Evolutionary conservation across 1,140 invertebrate species (phyloP), one percentile per base, ranked within the genome.

Genomic region (Triops cancriformis): DNA sequence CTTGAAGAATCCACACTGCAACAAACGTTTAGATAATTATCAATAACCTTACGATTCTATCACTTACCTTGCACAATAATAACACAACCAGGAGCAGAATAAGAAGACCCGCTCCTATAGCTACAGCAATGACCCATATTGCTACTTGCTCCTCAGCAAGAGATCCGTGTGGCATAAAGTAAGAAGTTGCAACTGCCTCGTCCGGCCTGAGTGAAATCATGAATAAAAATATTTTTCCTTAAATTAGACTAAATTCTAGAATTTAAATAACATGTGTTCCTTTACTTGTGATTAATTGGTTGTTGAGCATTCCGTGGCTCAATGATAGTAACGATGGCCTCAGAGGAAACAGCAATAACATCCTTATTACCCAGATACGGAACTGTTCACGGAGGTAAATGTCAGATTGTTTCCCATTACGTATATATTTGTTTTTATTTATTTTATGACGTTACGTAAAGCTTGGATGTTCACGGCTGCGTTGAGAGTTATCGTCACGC

Each of bases 161-260:
- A 37, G 72, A 73, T 10, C 77, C 77, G 27, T 26, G 77, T 27
- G 77, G 77, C 11, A 74, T 72, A 73, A 78, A 78, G 37, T 78
- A 73, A 12, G 77, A 74, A 37, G 77, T 26, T 1, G 73, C 72
- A 18, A 78, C 72, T 23, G 42, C 72, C 26, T 31, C 27, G 26
- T 78, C 77, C 4, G 77, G 77, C 43, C 76, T 77, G 26, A 9
- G n/a, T 64, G n/a, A 64, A 12, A 43, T 12, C 12, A 31, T 5
- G 26, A 76, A 43, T 28, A 37, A 37, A 37, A 37, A 26, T 9
- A 23, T 51, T 76, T n/a, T 26, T 6, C 37, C 3, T 37, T 26
- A 7, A 75, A 43, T 10, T 1, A 42, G 26, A 43, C 23, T 12
- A 26, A n/a, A 75, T 43, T n/a, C 26, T 0, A 45, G 41, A 45